Percentiles rank a stretch among this genome's conserved stretches.
Conservation (phyloP, 2,113 vertebrate species). For the Todiramphus saurophagus region DNA sequence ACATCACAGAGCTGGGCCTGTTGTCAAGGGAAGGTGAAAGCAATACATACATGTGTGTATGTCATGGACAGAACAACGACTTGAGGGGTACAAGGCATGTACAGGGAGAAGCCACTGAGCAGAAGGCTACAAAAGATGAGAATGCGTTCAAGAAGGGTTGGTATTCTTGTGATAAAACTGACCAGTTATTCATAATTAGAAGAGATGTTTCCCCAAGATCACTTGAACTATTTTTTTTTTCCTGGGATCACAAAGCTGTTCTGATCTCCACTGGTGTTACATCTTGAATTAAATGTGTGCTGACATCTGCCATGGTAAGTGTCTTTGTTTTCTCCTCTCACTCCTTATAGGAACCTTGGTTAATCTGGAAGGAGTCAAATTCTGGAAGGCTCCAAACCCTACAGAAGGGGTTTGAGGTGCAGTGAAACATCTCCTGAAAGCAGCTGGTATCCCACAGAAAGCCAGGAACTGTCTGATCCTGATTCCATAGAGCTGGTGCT, state of each 20-base stretch:
- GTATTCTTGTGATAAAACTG: background rate
- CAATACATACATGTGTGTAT: background rate
- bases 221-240: slow-evolving; percentile 7
- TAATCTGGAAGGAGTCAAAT: background rate
- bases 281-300: slow-evolving; percentile 53
- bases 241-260: slow-evolving; percentile 31
- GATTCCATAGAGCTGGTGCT: background rate
- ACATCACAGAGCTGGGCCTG: background rate
- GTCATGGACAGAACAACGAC: background rate
- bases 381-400: background rate
- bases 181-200: slow-evolving; percentile 5
- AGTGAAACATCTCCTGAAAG: background rate
- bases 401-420: background rate
- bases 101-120: background rate
- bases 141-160: background rate
- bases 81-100: rapidly evolving
- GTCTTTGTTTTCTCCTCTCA: background rate
- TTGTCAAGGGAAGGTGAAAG: background rate
- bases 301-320: slow-evolving; percentile 29
- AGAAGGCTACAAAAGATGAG: background rate
- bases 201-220: background rate
- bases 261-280: slow-evolving; percentile 5
- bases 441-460: background rate
- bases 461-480: background rate
- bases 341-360: background rate